Base-by-base conservation (phyloP, 64 coral and sea anemone species). In the Porites australiensis region DNA sequence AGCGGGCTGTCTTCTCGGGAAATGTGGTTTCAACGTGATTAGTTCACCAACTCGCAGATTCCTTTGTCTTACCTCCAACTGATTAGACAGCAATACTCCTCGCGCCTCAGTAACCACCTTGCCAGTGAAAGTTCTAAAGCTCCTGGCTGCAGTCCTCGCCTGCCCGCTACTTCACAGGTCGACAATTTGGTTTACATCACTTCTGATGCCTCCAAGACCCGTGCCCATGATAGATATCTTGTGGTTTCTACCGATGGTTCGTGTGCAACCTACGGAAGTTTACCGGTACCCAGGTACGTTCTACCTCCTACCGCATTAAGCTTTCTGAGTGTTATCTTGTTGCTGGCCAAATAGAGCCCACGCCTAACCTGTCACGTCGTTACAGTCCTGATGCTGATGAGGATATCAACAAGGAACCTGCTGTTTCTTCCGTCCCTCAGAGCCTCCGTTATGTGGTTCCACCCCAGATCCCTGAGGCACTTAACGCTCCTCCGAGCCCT, bases 151-250 rank as follows among this genome's bases (percentile, higher is more conserved):
- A 47, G 44, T 59, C 66, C 87, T 49, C 27, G n/a, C 21, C 10
- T 27, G 70, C 4, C 70, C 51, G 15, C 22, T 12, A 27, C 86
- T 6, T 14, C 85, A 12, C 82, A 70, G 50, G 94, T 90, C n/a
- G 94, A 89, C 12, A 70, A 95, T 81, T 23, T 95, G 21, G 88
- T 95, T 52, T 95, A 90, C 52, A 72, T 95, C 4, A 58, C 83
- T 51, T 95, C 93, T 54, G 87, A 95, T 47, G 70, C 50, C n/a
- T 90, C 71, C 88, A 90, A 95, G 51, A 68, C 88, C 0, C 93
- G 64, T 15, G 88, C 79, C 66, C 87, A 80, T 20, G 73, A 87
- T 70, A 79, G 88, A 10, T 95, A 90, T 77, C 78, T 95, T 59
- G 55, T 94, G 49, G 76, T 80, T 3, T 81, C 64, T 18, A 50